Percentiles rank a stretch among this genome's conserved stretches.
These are phyloP conservation scores for Sprattus sprattus DNA, from an alignment of 2,113 vertebrate genomes.

Conservation along the genomic window DNA sequence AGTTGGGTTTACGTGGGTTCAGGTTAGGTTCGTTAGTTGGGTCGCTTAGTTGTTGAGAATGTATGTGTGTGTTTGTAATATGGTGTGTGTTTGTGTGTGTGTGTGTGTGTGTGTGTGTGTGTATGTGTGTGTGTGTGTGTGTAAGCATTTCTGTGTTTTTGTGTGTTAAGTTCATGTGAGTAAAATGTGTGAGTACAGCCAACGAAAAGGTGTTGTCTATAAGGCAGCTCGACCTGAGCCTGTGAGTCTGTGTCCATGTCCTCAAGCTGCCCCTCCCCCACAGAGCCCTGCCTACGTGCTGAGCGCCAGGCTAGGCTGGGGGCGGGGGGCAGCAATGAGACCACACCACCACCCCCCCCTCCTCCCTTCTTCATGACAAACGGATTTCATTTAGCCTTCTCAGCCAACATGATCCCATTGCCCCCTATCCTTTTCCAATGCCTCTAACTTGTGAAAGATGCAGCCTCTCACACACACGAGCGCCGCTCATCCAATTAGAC, in stretches of 20 bases:
- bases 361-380: conserved; percentile 40
- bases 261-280: neutral
- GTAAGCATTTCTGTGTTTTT: neutral
- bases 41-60: neutral
- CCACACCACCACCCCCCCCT: neutral
- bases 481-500: conserved; percentile 50
- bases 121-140: conserved; percentile 27
- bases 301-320: neutral
- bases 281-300: conserved; percentile 35
- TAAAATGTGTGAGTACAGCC: conserved; percentile 13
- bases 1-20: neutral
- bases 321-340: neutral
- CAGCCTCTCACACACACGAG: conserved; percentile 8
- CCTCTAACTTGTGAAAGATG: conserved; percentile 17
- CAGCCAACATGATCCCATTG: conserved; percentile 42
- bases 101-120: conserved; percentile 3
- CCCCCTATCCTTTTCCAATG: conserved; percentile 28
- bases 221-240: conserved; percentile 38
- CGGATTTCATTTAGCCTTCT: conserved; percentile 51
- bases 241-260: conserved; percentile 27
- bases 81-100: conserved; percentile 20
- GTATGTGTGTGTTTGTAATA: neutral
- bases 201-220: neutral
- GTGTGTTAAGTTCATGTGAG: neutral
- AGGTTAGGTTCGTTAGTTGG: neutral